Evolutionary conservation across 2,797 vertebrate species (phyloP).

Genomic region (Cossypha dichroa): DNA sequence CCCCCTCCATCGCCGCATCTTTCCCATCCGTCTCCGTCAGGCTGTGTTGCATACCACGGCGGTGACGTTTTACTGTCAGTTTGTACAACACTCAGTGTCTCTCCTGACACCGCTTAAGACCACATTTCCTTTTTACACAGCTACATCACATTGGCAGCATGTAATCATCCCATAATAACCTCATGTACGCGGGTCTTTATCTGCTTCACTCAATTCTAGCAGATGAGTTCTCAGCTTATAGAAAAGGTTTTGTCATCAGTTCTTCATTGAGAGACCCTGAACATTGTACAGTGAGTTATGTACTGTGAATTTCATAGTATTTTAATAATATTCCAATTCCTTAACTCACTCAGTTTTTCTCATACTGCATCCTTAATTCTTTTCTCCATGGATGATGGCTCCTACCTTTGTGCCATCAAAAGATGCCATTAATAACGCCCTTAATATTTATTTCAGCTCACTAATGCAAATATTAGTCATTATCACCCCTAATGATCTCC

Average conservation of each 20-base stretch:
- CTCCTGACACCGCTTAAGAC: background rate
- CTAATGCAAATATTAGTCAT: background rate
- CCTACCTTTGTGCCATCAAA: background rate
- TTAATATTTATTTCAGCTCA: background rate
- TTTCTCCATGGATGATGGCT: background rate
- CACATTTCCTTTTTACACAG: background rate
- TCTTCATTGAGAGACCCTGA: background rate
- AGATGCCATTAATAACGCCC: background rate
- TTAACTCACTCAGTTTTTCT: background rate
- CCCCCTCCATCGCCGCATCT: background rate
- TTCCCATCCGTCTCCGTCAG: background rate
- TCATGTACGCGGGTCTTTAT: background rate
- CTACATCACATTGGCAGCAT: background rate
- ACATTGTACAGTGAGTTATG: background rate
- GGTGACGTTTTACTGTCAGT: background rate
- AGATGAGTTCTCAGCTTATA: background rate
- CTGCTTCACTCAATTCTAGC: background rate
- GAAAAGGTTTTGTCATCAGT: background rate
- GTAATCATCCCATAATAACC: conserved; percentile 27
- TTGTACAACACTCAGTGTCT: background rate
- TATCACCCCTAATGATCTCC: background rate
- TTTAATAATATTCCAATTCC: background rate
- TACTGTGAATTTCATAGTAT: background rate
- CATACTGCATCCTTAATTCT: background rate
- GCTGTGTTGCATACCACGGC: background rate